Evolutionary conservation across 2,113 vertebrate genomes (phyloP), one percentile per base, ranked within the genome.

Genomic region (Panthera leo): DNA sequence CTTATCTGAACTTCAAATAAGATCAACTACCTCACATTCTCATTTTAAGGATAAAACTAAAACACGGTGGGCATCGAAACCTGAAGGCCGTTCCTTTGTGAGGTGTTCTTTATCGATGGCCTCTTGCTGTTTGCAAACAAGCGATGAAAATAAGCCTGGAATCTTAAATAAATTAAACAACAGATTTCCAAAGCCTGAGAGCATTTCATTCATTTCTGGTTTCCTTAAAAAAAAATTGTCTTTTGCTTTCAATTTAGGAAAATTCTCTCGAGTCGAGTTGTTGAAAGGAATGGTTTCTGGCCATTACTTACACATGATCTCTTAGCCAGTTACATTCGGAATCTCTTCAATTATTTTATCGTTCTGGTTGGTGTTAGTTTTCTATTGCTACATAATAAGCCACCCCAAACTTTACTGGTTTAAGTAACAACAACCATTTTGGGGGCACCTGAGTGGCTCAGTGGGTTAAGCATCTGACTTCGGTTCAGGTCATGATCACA

Each of bases 221-320:
- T 53, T 25, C n/a, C 45, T 89, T 90, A 16, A 61, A 87, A 78
- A 78, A 84, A 71, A 84, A 71, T 9, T 80, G 16, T 7, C 23
- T 75, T 93, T 89, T 73, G 36, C 53, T 91, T 96, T 97, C 58
- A 39, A 68, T 73, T 94, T 87, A 76, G 80, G 68, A 95, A 87
- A 85, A 39, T 86, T 84, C 25, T 61, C 82, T 78, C 58, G 18
- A 10, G 39, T 63, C 68, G 39, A 63, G 19, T 89, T 88, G n/a
- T 82, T 91, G 42, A 71, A 95, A 89, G 25, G 73, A 36, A 93
- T 80, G 2, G 0, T 79, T 92, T 93, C 63, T 9, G 10, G 76
- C 85, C 34, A 9, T 68, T 79, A 85, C 16, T 79, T 88, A 39
- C 12, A 5, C 51, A 21, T 78, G 27, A 45, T 61, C 9, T 58